Conservation (phyloP, 2,797 vertebrate genomes). For the Bradypus variegatus region DNA sequence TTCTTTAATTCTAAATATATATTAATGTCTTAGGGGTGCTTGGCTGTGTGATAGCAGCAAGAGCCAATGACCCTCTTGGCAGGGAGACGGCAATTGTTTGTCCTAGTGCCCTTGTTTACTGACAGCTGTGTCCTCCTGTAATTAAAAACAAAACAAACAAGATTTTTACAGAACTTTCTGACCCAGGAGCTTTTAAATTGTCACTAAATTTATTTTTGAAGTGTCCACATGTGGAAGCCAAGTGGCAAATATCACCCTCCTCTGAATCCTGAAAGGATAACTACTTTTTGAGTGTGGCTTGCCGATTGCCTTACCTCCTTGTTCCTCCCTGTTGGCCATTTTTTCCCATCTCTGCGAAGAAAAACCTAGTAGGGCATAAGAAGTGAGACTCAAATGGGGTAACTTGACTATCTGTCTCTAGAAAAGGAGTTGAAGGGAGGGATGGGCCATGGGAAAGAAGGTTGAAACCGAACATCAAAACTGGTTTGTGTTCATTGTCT, state of each 20-base stretch:
- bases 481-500: constrained; percentile 28
- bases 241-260: neutral
- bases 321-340: neutral
- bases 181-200: neutral
- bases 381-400: neutral
- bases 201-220: neutral
- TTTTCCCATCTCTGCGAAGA: neutral
- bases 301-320: neutral
- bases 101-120: neutral
- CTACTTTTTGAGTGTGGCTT: neutral
- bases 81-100: neutral
- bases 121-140: neutral
- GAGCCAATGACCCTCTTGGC: neutral
- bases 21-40: no score
- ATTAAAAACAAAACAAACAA: constrained; percentile 15
- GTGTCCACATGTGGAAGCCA: neutral
- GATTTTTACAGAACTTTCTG: neutral
- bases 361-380: neutral
- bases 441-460: neutral
- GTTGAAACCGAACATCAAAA: neutral
- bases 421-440: neutral
- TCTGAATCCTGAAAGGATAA: neutral
- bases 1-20: neutral
- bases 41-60: neutral
- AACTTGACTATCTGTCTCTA: neutral